Evolutionary conservation across 1,140 invertebrate species (phyloP).

Genomic region (Cotesia chilonis): DNA sequence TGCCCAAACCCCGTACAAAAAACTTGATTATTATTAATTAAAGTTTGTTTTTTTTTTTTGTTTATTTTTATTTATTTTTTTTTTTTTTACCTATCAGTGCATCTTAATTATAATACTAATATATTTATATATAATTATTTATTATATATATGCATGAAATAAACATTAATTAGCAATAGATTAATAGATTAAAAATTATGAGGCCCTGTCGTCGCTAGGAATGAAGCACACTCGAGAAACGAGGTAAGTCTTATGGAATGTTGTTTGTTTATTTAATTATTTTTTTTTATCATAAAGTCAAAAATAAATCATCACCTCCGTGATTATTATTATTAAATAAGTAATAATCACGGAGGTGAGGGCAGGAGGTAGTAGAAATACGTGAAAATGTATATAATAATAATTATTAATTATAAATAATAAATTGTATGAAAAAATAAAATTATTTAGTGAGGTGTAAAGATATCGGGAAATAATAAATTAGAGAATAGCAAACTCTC

Average conservation of each 20-base stretch:
- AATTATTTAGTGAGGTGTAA: not conserved
- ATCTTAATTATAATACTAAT: conserved; percentile 16
- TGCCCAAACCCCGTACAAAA: conserved; percentile 35
- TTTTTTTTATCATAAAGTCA: not conserved
- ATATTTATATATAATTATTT: conserved; percentile 28
- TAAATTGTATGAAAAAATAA: conserved; percentile 1
- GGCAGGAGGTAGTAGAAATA: conserved; percentile 13
- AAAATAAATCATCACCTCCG: not conserved
- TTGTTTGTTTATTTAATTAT: conserved; percentile 8
- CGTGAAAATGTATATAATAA: not conserved
- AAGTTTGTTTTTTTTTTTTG: not conserved
- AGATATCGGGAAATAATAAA: conserved; percentile 6
- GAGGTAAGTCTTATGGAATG: conserved; percentile 20
- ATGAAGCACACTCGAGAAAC: conserved; percentile 25
- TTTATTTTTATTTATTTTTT: too few species aligned
- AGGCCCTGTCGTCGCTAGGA: conserved; percentile 33
- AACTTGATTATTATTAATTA: conserved; percentile 6
- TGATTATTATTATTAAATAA: not conserved
- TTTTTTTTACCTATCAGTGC: too few species aligned
- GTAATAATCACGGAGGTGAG: not conserved
- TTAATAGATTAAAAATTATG: conserved; percentile 32
- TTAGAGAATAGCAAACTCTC: conserved; percentile 40
- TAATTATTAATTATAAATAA: not conserved
- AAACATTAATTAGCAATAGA: conserved; percentile 21
- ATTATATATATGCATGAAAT: conserved; percentile 1